Percentiles rank a stretch among this genome's conserved stretches.
phyloP scores from a whole-genome alignment of 2,113 vertebrate species.

The rabbit (Oryctolagus cuniculus) region DNA sequence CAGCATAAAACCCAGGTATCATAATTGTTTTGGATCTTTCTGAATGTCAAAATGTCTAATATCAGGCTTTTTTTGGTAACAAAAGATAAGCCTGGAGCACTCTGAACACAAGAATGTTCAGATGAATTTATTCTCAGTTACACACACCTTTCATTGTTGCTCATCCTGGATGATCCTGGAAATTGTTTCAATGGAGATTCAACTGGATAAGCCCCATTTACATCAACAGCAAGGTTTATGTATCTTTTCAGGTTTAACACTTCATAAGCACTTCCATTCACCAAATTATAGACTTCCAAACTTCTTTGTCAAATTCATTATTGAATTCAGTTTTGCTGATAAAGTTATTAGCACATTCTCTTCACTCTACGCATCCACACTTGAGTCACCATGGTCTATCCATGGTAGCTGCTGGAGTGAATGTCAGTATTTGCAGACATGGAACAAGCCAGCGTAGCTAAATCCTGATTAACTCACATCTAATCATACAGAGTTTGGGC shows the following conservation, averaged over 20 bases:
- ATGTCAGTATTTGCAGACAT: background rate
- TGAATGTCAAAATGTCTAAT: background rate
- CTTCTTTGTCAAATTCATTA: slow-evolving; percentile 88
- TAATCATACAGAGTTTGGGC: background rate
- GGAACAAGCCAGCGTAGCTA: background rate
- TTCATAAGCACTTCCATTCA: background rate
- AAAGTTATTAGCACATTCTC: slow-evolving; percentile 91
- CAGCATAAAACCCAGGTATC: background rate
- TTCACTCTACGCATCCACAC: slow-evolving; percentile 91
- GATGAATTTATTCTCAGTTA: background rate
- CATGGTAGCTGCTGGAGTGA: background rate
- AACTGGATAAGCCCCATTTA: slow-evolving; percentile 92
- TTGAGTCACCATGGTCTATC: background rate
- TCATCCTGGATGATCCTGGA: slow-evolving; percentile 89
- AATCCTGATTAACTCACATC: background rate
- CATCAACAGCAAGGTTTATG: slow-evolving; percentile 94
- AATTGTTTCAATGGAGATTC: slow-evolving; percentile 92
- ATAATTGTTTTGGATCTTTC: background rate
- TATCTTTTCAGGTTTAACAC: slow-evolving; percentile 93
- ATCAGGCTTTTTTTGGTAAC: background rate
- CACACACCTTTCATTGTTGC: slow-evolving; percentile 90
- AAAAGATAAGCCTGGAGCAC: background rate
- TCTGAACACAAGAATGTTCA: background rate
- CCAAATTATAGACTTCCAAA: background rate
- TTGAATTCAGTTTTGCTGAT: slow-evolving; percentile 92